These are phyloP conservation scores for Riparia riparia DNA, from an alignment of 2,113 vertebrate species.

Conservation along the genomic window DNA sequence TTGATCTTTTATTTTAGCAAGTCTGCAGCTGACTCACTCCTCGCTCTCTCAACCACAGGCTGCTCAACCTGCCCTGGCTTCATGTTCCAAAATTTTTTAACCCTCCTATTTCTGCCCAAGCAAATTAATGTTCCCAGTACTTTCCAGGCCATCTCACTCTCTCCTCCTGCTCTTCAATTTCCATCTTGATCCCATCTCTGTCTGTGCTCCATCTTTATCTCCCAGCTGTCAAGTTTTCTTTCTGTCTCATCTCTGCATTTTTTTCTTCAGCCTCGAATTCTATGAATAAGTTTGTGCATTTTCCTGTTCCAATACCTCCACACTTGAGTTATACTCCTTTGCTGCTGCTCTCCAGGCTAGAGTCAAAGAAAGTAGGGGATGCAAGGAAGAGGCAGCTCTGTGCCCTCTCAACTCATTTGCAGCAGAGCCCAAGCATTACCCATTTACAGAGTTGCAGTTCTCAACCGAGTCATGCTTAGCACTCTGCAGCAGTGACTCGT, in stretches of 20 bases:
- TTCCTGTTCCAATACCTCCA: neutral
- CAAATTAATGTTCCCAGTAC: neutral
- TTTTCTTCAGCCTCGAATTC: neutral
- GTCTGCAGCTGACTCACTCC: neutral
- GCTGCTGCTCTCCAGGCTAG: neutral
- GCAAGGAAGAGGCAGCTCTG: neutral
- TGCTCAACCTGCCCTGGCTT: neutral
- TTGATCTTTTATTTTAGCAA: neutral
- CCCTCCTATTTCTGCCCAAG: neutral
- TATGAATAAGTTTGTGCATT: constrained; percentile 24
- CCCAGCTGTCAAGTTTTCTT: constrained; percentile 19
- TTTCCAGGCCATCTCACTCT: neutral
- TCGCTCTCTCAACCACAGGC: neutral
- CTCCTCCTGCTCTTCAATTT: neutral
- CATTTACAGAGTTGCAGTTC: neutral
- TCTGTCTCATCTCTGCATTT: neutral
- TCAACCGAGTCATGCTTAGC: neutral
- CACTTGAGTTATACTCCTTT: neutral
- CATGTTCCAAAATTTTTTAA: neutral
- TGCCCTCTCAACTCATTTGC: neutral
- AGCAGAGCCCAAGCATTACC: neutral
- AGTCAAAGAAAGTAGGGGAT: neutral
- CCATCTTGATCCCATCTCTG: neutral
- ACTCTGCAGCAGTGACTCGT: neutral
- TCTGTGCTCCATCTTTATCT: constrained; percentile 31